These are phyloP conservation scores for Matsumurasca onukii DNA, from an alignment of 1,140 invertebrate species.

Conservation along the genomic window DNA sequence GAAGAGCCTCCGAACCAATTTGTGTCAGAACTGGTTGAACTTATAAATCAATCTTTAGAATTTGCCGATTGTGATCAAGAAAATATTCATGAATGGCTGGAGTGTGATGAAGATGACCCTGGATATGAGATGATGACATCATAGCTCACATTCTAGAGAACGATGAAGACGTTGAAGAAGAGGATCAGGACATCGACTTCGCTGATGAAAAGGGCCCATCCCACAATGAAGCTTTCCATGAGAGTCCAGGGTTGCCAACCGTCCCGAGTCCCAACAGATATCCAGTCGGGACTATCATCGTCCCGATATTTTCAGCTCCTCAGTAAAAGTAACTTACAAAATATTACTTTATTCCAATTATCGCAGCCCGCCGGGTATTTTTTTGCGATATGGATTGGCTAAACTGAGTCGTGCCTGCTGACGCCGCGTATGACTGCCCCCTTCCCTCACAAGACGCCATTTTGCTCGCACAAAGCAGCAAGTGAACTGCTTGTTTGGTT, in stretches of 20 bases:
- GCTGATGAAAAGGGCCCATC: not conserved
- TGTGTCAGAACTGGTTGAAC: conserved; percentile 28
- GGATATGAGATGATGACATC: conserved; percentile 18
- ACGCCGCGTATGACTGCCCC: not conserved
- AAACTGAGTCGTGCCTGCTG: not conserved
- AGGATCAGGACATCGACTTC: not conserved
- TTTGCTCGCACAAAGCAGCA: not conserved
- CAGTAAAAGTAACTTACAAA: not conserved
- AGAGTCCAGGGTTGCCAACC: too few species aligned
- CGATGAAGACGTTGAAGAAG: not conserved
- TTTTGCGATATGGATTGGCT: not conserved
- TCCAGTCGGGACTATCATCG: not conserved
- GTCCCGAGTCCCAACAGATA: not conserved
- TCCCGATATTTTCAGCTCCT: not conserved
- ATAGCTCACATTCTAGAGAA: not conserved
- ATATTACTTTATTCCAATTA: not conserved
- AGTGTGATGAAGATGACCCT: conserved; percentile 30
- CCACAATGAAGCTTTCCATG: not conserved
- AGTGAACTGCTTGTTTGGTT: not conserved
- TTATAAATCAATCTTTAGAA: conserved; percentile 21
- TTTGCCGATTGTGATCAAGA: conserved; percentile 30
- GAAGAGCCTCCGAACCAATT: not conserved
- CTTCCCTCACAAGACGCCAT: not conserved
- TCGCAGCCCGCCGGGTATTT: not conserved
- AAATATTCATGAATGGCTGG: conserved; percentile 14